phyloP scores from a whole-genome alignment of 2,888 invertebrate genomes.

The Calameuta idolon region DNA sequence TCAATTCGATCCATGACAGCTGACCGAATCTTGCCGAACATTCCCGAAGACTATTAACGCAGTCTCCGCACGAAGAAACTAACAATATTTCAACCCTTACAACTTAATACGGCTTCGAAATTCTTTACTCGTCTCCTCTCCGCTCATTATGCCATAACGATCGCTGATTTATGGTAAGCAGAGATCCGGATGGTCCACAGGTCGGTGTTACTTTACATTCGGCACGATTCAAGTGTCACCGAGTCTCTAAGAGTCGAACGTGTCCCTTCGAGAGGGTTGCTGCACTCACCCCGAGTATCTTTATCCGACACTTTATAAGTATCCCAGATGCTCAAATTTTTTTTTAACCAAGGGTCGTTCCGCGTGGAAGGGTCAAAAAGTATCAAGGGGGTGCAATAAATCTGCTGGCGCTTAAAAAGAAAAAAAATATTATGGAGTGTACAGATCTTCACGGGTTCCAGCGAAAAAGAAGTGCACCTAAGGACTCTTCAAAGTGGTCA shows the following conservation, averaged over 20 bases:
- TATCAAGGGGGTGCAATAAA: background rate
- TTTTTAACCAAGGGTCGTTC: background rate
- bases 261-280: constrained; percentile 5
- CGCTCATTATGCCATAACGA: constrained; percentile 7
- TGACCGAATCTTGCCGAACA: background rate
- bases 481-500: background rate
- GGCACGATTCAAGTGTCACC: constrained; percentile 9
- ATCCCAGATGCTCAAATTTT: background rate
- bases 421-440: background rate
- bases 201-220: constrained; percentile 6
- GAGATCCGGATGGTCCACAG: background rate
- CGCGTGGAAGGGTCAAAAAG: background rate
- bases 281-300: background rate
- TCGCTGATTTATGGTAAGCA: constrained; percentile 9
- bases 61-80: background rate
- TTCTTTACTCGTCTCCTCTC: constrained; percentile 1
- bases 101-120: background rate
- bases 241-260: background rate
- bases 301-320: constrained; percentile 8
- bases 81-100: background rate
- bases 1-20: background rate
- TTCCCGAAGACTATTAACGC: background rate
- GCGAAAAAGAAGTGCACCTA: background rate
- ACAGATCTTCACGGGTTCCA: background rate
- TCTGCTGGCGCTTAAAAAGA: background rate